Evolutionary conservation across 2,797 vertebrate species (phyloP).

Genomic region (Novumbra hubbsi): DNA sequence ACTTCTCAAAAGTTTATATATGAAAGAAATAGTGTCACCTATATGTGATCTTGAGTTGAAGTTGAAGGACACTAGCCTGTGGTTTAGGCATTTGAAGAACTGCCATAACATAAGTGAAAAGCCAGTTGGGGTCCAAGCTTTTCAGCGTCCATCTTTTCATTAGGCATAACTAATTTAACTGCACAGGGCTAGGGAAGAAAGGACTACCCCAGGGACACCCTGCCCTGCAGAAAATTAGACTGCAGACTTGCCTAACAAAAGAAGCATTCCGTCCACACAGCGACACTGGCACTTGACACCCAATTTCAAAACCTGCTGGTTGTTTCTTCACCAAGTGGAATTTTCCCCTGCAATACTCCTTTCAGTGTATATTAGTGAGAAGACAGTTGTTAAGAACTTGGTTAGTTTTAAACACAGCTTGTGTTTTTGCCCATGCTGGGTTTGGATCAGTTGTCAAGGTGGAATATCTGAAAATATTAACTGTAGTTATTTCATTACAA

Average conservation of each 20-base stretch:
- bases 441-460: constrained; percentile 68
- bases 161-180: constrained; percentile 82
- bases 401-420: constrained; percentile 55
- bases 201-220: constrained; percentile 73
- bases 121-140: constrained; percentile 61
- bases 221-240: constrained; percentile 76
- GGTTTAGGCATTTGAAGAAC: constrained; percentile 39
- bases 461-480: constrained; percentile 55
- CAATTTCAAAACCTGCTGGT: constrained; percentile 61
- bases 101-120: constrained; percentile 72
- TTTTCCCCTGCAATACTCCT: constrained; percentile 69
- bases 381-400: constrained; percentile 29
- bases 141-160: constrained; percentile 79
- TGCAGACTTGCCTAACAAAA: constrained; percentile 71
- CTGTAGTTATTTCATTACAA: constrained; percentile 9
- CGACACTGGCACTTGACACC: constrained; percentile 76
- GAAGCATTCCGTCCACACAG: constrained; percentile 74
- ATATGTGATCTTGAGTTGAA: not conserved
- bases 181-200: constrained; percentile 70
- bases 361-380: constrained; percentile 39
- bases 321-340: constrained; percentile 68
- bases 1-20: not conserved
- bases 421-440: constrained; percentile 40
- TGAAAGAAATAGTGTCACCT: not conserved
- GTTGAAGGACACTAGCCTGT: not conserved